Base-by-base conservation (phyloP, 2,113 vertebrate genomes). In the Microcebus tavaratra region DNA sequence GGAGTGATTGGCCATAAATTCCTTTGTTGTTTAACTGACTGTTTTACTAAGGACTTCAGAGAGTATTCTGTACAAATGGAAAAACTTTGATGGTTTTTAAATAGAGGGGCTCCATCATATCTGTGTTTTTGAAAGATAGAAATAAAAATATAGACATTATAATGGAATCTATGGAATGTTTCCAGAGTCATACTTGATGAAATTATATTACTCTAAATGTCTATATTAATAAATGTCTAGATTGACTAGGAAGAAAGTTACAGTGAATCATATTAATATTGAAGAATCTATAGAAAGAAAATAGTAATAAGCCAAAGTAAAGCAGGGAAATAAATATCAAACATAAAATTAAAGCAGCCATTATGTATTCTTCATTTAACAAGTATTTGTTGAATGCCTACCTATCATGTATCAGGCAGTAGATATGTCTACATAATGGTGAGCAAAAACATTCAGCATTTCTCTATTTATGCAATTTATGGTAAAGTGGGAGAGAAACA, bases 1-100 rank as follows among this genome's bases (percentile, higher is more conserved):
- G 23, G 65, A 57, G 27, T 50, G 9, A 20, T 21, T 68, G 65
- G 59, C 27, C 17, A 18, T 59, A 57, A 65, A 45, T 82, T 27
- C 45, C 6, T 93, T 59, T 72, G 45, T 70, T 61, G 31, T 39
- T 83, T 78, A 65, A 36, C 57, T 55, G 4, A 82, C 21, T 48
- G n/a, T 31, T 88, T 88, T 83, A 15, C 36, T 91, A 78, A 95
- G 80, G 92, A 90, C 45, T 94, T 96, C 27, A 89, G 39, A 73
- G 63, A 61, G 1, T 70, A 4, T 70, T 92, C 59, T 88, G 11
- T 68, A 84, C 57, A 75, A 68, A 61, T n/a, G 9, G 55, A 83
- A 72, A 73, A 10, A 42, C 57, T 45, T 81, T 90, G 36, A 34
- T 87, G 42, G 39, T 67, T 86, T 88, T 87, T 65, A 34, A 88